phyloP scores from a whole-genome alignment of 2,888 invertebrate species.

The Pristionchus fissidentatus region DNA sequence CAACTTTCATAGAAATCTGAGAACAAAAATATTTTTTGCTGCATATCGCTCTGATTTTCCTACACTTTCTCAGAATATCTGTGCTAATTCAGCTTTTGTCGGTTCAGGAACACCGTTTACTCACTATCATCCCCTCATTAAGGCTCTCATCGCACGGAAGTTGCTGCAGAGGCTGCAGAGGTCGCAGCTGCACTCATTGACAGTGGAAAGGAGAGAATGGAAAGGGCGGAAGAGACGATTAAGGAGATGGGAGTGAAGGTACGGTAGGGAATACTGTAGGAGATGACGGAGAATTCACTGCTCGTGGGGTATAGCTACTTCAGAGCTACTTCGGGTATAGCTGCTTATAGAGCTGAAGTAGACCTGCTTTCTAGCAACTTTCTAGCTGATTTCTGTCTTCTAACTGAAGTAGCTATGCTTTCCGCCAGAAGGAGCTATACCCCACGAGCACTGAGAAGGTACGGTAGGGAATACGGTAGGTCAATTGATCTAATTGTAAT shows the following conservation, averaged over 20 bases:
- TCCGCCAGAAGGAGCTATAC: too few species aligned
- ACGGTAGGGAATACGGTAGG: background rate
- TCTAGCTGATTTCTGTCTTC: too few species aligned
- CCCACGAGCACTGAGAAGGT: background rate
- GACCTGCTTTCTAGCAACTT: too few species aligned
- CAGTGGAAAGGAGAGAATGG: background rate
- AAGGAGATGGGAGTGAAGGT: slow-evolving; percentile 21
- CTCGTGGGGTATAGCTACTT: too few species aligned
- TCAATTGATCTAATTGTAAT: background rate
- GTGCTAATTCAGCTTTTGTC: too few species aligned
- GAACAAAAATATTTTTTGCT: too few species aligned
- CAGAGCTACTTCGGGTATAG: background rate
- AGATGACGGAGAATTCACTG: background rate
- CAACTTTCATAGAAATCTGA: too few species aligned
- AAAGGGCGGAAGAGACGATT: slow-evolving; percentile 22
- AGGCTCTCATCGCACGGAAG: slow-evolving; percentile 19
- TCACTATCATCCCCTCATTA: background rate
- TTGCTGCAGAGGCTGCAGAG: slow-evolving; percentile 45
- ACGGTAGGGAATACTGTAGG: background rate
- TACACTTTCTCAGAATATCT: too few species aligned
- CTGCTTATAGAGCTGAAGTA: too few species aligned
- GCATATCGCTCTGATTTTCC: too few species aligned
- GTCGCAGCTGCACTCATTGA: slow-evolving; percentile 37
- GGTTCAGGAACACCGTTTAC: background rate
- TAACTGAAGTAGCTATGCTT: too few species aligned